A percentile compares a stretch with the other conserved stretches of the same genome.
These are phyloP conservation scores for Mugil cephalus DNA, from an alignment of 2,113 vertebrate species.

Conservation along the genomic window DNA sequence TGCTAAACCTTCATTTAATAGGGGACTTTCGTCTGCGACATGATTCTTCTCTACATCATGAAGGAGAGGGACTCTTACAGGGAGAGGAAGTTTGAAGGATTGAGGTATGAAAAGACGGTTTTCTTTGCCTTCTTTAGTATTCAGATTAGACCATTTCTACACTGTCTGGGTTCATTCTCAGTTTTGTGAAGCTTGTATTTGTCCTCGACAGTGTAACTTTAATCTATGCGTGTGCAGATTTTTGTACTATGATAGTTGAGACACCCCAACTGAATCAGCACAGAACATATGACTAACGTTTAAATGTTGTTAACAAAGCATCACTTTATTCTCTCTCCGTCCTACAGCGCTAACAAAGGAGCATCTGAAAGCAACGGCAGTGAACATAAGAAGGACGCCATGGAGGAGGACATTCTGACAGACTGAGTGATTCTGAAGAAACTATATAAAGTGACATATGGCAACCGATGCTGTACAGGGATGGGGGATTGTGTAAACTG, in stretches of 20 bases:
- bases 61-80: slow-evolving; percentile 89
- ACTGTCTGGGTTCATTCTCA: too few species aligned
- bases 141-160: too few species aligned
- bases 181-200: too few species aligned
- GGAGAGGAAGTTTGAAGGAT: slow-evolving; percentile 89
- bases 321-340: background rate
- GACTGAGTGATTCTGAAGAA: background rate
- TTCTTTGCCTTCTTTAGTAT: too few species aligned
- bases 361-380: background rate
- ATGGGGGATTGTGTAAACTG: too few species aligned
- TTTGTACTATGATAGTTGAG: too few species aligned
- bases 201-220: too few species aligned
- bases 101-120: slow-evolving; percentile 71
- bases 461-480: background rate
- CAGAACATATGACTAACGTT: too few species aligned
- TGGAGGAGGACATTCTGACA: slow-evolving; percentile 18
- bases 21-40: slow-evolving; percentile 92
- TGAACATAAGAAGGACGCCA: background rate
- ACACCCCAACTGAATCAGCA: too few species aligned
- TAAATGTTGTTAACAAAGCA: too few species aligned
- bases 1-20: slow-evolving; percentile 60
- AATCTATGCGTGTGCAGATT: too few species aligned
- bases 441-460: background rate
- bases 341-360: slow-evolving; percentile 16
- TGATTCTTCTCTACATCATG: slow-evolving; percentile 90